Conservation (phyloP, 2,797 vertebrate species). For the Oreortyx pictus region DNA sequence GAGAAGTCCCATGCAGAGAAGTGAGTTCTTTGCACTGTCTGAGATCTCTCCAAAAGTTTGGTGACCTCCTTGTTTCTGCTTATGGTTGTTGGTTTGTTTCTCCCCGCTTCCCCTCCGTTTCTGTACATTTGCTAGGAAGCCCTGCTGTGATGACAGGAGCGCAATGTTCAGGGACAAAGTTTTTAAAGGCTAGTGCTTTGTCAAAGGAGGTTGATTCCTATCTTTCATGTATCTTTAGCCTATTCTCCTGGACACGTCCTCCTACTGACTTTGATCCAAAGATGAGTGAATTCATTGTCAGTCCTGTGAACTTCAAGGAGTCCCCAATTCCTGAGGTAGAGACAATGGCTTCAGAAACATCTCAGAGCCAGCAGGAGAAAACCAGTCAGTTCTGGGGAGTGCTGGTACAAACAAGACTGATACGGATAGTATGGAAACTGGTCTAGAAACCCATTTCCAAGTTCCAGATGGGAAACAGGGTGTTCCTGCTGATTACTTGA, state of each 20-base stretch:
- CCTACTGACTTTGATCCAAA: not conserved
- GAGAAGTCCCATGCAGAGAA: fast-evolving
- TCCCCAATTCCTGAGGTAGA: not conserved
- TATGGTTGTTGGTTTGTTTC: not conserved
- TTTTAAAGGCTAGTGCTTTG: not conserved
- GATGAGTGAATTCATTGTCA: not conserved
- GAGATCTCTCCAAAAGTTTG: not conserved
- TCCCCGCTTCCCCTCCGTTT: fast-evolving
- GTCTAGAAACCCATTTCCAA: not conserved
- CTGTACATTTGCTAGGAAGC: not conserved
- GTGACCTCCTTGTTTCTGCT: not conserved
- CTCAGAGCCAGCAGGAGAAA: not conserved
- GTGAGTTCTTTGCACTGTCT: not conserved
- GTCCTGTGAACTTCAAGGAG: fast-evolving
- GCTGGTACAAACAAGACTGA: not conserved
- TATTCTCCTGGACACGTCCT: not conserved
- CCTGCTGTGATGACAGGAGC: not conserved
- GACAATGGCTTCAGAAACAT: not conserved
- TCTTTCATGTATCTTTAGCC: not conserved
- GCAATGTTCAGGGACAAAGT: not conserved
- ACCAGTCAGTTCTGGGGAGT: not conserved
- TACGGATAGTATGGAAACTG: not conserved
- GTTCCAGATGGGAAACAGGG: not conserved
- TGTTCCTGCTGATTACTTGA: not conserved
- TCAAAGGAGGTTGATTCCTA: not conserved